phyloP scores from a whole-genome alignment of 2,113 vertebrate species.

The Hiodon alosoides region DNA sequence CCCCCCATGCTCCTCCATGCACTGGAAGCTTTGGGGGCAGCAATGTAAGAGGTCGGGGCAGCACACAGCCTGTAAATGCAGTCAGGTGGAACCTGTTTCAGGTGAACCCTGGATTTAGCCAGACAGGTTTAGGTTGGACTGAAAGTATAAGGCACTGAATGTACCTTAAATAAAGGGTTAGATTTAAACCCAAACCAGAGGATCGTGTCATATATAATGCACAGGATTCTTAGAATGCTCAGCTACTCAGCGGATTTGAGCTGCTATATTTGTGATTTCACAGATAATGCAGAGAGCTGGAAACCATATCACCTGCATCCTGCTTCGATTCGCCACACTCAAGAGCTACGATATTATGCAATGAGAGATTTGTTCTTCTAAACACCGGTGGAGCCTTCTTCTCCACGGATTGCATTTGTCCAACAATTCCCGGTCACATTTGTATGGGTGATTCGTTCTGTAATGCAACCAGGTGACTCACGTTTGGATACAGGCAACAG shows the following conservation, averaged over 20 bases:
- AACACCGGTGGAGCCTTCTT: not conserved
- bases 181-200: not conserved
- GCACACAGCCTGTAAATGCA: constrained; percentile 52
- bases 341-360: too few relatives aligned
- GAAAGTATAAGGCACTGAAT: too few relatives aligned
- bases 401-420: not conserved
- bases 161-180: not conserved
- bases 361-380: too few relatives aligned
- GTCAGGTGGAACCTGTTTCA: not conserved
- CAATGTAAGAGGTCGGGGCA: constrained; percentile 57
- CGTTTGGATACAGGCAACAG: constrained; percentile 57
- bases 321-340: not conserved
- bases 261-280: too few relatives aligned
- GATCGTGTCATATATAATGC: too few relatives aligned
- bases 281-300: too few relatives aligned
- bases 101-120: not conserved
- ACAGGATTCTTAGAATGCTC: too few relatives aligned
- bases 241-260: too few relatives aligned
- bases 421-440: not conserved
- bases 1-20: constrained; percentile 31
- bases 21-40: constrained; percentile 52
- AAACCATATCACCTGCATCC: too few relatives aligned
- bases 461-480: constrained; percentile 33
- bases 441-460: not conserved
- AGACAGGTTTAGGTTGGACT: not conserved